Base-by-base conservation (phyloP, 2,888 invertebrate species). In the Plagodis pulveraria region DNA sequence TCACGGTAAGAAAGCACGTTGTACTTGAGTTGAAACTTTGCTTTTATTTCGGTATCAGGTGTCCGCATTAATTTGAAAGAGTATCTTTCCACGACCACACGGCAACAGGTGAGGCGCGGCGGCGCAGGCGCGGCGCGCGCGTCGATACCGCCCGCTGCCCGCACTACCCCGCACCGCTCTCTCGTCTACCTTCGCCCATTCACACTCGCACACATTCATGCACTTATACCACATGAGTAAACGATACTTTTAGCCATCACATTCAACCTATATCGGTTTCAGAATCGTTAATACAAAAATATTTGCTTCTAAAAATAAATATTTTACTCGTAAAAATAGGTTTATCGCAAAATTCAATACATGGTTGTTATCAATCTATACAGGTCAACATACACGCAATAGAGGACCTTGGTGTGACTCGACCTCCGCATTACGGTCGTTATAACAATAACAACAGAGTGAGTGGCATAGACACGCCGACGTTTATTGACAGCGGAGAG, bases 61-160 rank as follows among this genome's bases (percentile, higher is more conserved):
- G 87, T 87, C 86, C 76, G 80, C 81, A 83, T 86, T 88, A 88
- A 90, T 90, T 88, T 87, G 80, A 87, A 89, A 86, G 86, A 86
- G 90, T 90, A 90, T 85, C 80, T 90, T 91, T 91, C 90, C 91
- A 89, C 80, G 88, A 86, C 82, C 85, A 89, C 77, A 80, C 86
- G 85, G 91, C 91, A 92, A 92, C 91, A 92, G 91, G 91, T 92
- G 89, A 81, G 69, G 70, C 72, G 74, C 77, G 72, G 74, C 77
- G 72, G 86, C 90, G 90, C 90, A 88, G 76, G 90, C 90, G 91
- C 83, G 87, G 80, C 86, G 82, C 74, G 78, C 87, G 81, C 85
- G 89, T 90, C 91, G 86, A 89, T 89, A 89, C 88, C 86, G 72
- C 86, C 59, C 83, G 56, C 42, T 36, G 22, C 56, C 81, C 80